Evolutionary conservation across 92 coral and sea anemone species (phyloP).

Genomic region (Hydrozoanthus gracilis): DNA sequence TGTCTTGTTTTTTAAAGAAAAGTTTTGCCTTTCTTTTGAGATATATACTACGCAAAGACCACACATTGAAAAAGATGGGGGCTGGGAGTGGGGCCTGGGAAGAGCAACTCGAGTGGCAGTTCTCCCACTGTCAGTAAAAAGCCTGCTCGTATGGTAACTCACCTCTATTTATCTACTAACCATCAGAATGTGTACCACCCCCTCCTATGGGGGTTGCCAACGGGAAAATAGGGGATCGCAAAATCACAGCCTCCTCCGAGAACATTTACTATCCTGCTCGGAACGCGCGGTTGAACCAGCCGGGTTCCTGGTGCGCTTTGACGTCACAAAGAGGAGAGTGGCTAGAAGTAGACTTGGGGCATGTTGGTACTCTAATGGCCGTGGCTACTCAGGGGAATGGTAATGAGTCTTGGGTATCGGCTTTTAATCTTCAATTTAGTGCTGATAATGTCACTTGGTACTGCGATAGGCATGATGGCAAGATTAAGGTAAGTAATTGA

Average conservation of each 20-base stretch:
- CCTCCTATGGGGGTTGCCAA: conserved; percentile 68
- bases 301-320: conserved; percentile 76
- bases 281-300: conserved; percentile 51
- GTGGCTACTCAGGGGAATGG: conserved; percentile 74
- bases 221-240: conserved; percentile 47
- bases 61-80: too few species aligned
- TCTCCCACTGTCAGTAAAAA: too few species aligned
- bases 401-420: conserved; percentile 62
- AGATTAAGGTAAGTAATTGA: conserved; percentile 59
- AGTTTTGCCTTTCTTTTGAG: too few species aligned
- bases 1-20: too few species aligned
- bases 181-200: conserved; percentile 57
- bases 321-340: conserved; percentile 58
- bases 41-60: too few species aligned
- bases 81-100: too few species aligned
- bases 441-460: conserved; percentile 69
- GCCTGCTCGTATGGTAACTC: too few species aligned
- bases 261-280: conserved; percentile 47
- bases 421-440: conserved; percentile 75
- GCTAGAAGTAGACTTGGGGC: conserved; percentile 77
- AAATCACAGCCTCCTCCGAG: conserved; percentile 60
- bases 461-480: conserved; percentile 74
- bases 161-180: too few species aligned
- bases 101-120: too few species aligned
- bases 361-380: conserved; percentile 61